A percentile compares a stretch with the other conserved stretches of the same genome.
phyloP scores from a whole-genome alignment of 2,797 vertebrate genomes.

The Intellagama lesueurii region DNA sequence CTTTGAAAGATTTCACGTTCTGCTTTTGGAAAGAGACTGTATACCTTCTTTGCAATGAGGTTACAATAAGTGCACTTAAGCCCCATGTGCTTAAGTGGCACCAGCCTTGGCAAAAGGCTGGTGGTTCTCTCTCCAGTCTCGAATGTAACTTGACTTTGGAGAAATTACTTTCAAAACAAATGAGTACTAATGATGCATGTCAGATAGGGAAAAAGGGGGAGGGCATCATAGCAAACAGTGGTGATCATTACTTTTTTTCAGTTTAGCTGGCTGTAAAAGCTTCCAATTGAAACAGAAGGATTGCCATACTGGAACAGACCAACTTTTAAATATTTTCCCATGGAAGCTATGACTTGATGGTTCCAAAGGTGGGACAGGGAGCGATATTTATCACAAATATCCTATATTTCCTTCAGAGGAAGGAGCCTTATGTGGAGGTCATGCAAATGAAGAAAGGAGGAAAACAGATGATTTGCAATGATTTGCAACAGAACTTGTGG shows the following conservation, averaged over 20 bases:
- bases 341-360: constrained; percentile 60
- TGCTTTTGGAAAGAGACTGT: background rate
- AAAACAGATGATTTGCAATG: constrained; percentile 7
- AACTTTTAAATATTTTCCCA: constrained; percentile 63
- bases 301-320: constrained; percentile 57
- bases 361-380: constrained; percentile 64
- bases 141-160: constrained; percentile 47
- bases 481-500: constrained; percentile 2
- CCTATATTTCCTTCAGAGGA: background rate
- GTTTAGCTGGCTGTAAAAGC: constrained; percentile 39
- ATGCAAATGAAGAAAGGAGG: background rate
- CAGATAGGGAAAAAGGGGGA: constrained; percentile 60
- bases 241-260: constrained; percentile 43
- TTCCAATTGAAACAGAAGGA: constrained; percentile 52
- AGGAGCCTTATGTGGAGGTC: background rate
- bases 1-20: background rate
- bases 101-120: background rate
- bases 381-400: background rate
- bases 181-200: constrained; percentile 58
- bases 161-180: constrained; percentile 55
- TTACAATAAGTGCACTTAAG: background rate
- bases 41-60: constrained; percentile 4
- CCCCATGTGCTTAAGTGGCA: background rate
- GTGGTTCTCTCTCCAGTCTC: background rate
- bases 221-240: constrained; percentile 52